Evolutionary conservation across 2,113 vertebrate genomes (phyloP).

Genomic region (Malaclemys terrapin): DNA sequence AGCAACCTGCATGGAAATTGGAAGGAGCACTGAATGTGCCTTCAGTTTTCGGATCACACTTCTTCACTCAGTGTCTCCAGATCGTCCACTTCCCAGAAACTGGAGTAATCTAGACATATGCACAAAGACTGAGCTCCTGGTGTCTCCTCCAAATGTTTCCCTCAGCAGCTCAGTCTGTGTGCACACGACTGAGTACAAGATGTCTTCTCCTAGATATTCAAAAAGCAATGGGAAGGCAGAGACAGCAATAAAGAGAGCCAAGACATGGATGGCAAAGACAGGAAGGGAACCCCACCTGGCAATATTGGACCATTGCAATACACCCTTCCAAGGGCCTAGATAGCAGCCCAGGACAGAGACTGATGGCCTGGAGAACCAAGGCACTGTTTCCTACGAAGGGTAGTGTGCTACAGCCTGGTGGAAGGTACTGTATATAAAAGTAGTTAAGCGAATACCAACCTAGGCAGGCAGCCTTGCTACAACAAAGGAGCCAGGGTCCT

Average conservation of each 20-base stretch:
- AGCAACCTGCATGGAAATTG: too few relatives aligned
- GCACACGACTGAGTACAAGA: not conserved
- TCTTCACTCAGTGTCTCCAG: too few relatives aligned
- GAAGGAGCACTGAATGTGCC: too few relatives aligned
- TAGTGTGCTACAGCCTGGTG: not conserved
- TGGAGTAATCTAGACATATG: too few relatives aligned
- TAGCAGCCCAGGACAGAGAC: not conserved
- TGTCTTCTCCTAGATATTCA: not conserved
- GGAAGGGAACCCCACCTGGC: not conserved
- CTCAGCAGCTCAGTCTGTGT: too few relatives aligned
- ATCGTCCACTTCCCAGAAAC: too few relatives aligned
- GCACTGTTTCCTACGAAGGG: not conserved
- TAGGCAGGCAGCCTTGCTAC: not conserved
- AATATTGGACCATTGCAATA: not conserved
- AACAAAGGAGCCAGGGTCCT: not conserved
- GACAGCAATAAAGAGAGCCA: not conserved
- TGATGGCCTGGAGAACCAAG: not conserved
- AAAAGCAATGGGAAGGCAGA: not conserved
- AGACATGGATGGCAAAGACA: not conserved
- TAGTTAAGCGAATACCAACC: not conserved
- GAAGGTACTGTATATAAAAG: too few relatives aligned
- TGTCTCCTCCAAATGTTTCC: too few relatives aligned
- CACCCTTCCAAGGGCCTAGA: fast-evolving
- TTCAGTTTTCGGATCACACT: too few relatives aligned
- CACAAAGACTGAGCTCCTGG: too few relatives aligned